Percentiles rank a stretch among this genome's conserved stretches.
These are phyloP conservation scores for Carcharodon carcharias DNA, from an alignment of 2,797 vertebrate species.

Conservation along the genomic window DNA sequence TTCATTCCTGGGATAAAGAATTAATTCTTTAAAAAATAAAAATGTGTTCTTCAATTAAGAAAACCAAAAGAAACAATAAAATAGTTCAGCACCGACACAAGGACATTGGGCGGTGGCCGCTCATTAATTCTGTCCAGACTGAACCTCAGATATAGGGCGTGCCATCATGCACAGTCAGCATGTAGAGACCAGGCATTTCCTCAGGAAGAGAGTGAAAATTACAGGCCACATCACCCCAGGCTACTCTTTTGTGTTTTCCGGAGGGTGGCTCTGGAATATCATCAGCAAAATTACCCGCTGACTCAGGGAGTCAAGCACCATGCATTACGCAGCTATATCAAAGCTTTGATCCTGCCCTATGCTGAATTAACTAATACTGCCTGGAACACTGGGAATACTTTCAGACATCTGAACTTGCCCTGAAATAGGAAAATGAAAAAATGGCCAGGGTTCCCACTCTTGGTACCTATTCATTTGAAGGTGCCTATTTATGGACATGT, in stretches of 20 bases:
- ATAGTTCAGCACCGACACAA: background rate
- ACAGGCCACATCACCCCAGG: background rate
- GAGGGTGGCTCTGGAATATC: background rate
- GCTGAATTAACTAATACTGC: background rate
- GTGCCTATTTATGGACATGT: background rate
- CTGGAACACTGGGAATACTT: background rate
- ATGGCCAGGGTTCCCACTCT: background rate
- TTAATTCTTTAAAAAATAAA: background rate
- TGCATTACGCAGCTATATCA: background rate
- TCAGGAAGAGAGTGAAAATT: background rate
- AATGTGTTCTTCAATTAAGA: background rate
- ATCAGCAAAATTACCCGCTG: background rate
- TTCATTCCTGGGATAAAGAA: too few relatives aligned
- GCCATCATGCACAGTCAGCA: background rate
- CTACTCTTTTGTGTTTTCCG: background rate
- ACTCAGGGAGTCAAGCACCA: background rate
- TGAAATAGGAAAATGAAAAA: background rate
- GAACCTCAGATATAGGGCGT: background rate
- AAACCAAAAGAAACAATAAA: background rate
- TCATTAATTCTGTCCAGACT: background rate
- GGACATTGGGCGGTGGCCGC: background rate
- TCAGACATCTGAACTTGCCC: background rate
- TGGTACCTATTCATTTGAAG: background rate
- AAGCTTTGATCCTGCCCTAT: background rate
- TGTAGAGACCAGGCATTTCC: background rate